Evolutionary conservation across 2,888 invertebrate genomes (phyloP).

Genomic region (Tipula vernalis): DNA sequence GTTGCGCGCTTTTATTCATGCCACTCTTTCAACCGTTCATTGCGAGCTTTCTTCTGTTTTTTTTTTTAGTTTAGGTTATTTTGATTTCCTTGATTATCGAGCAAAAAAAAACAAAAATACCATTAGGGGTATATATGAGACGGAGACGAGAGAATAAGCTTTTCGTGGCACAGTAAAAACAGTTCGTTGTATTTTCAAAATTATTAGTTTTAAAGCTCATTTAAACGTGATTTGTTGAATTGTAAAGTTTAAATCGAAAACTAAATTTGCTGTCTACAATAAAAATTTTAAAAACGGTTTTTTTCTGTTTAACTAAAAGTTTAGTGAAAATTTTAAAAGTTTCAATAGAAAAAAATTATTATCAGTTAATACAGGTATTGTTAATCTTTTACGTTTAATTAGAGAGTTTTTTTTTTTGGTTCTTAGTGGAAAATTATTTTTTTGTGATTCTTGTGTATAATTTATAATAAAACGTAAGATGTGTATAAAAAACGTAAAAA

Average conservation of each 20-base stretch:
- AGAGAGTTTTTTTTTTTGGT: not conserved
- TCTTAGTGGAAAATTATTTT: not conserved
- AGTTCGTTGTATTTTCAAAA: not conserved
- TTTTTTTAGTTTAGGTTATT: not conserved
- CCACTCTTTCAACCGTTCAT: not conserved
- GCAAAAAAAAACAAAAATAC: not conserved
- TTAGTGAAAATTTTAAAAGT: not conserved
- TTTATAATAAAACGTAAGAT: not conserved
- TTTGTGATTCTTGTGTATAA: not conserved
- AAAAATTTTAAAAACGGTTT: not conserved
- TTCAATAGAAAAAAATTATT: not conserved
- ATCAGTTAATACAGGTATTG: not conserved
- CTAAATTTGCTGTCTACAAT: not conserved
- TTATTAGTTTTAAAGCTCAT: not conserved
- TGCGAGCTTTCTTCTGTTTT: not conserved
- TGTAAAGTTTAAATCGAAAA: not conserved
- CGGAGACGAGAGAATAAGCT: not conserved
- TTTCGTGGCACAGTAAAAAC: not conserved
- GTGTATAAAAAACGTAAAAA: not conserved
- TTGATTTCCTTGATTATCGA: not conserved
- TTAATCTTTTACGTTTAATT: not conserved
- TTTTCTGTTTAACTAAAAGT: not conserved
- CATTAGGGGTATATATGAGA: not conserved
- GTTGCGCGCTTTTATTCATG: not conserved
- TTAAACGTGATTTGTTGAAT: not conserved